Evolutionary conservation across 2,888 invertebrate species (phyloP), one percentile per base, ranked within the genome.

Genomic region (Phrixothrix hirtus): DNA sequence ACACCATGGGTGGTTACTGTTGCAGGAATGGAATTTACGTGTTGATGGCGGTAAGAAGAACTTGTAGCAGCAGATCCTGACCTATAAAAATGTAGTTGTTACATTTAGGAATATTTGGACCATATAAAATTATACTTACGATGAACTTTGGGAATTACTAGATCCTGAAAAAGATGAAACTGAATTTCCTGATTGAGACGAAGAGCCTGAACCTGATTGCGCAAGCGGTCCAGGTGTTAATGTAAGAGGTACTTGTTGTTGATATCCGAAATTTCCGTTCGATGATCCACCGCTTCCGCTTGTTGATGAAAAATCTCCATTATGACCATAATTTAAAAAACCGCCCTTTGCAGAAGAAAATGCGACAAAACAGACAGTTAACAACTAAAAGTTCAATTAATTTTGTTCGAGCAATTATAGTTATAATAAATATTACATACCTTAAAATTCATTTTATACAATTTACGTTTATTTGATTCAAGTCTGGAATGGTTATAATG

Each of bases 1-100:
- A 54, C 39, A 3, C 44, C 54, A 14, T 54, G 54, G 12, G 54
- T 49, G 15, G 54, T 54, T 25, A 54, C 41, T 7, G 54, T 43
- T 10, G 51, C 42, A 11, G 55, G 55, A 2, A 51, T 47, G 6
- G 51, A 51, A 21, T 51, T 43, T n/a, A 55, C 44, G 10, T 50
- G 55, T 12, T 55, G 55, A 10, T 55, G 50, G 9, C 55, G 47
- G n/a, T 47, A 51, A 9, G 51, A 31, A 30, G 55, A 34, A 16
- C 55, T 55, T 1, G 55, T 55, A 6, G 55, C 51, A 9, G 45
- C 35, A 11, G 51, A 45, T 13, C 43, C 38, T 1, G 39, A 21
- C 6, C 52, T 51, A 11, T 9, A 36, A 35, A 9, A 11, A 12
- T 12, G 16, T 36, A 17, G n/a, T 29, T 35, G 36, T 30, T 36